phyloP scores from a whole-genome alignment of 2,797 vertebrate genomes.

The Apogon hyalosoma region DNA sequence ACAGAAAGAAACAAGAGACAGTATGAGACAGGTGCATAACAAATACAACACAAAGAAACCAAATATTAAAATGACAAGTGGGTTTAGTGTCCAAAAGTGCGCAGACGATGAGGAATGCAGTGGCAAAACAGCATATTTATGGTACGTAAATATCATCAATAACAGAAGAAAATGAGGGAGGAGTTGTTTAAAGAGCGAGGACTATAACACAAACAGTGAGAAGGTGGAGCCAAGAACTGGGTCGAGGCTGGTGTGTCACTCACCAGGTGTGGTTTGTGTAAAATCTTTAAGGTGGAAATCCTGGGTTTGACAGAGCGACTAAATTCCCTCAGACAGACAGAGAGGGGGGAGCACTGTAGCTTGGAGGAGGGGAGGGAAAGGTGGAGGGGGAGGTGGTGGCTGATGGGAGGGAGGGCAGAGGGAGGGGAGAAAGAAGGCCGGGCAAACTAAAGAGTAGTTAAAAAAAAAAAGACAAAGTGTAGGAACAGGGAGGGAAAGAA shows the following conservation, averaged over 20 bases:
- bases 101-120: background rate
- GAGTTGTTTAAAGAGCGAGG: background rate
- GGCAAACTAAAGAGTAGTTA: constrained; percentile 36
- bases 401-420: constrained; percentile 37
- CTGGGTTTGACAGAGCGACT: constrained; percentile 81
- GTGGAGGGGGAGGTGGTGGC: constrained; percentile 55
- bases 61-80: constrained; percentile 6
- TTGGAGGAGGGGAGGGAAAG: constrained; percentile 77
- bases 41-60: constrained; percentile 23
- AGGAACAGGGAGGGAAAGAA: constrained; percentile 11
- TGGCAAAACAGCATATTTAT: background rate
- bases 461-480: constrained; percentile 7
- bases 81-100: background rate
- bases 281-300: constrained; percentile 80
- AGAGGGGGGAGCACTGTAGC: constrained; percentile 77
- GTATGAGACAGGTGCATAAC: constrained; percentile 24
- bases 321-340: constrained; percentile 81
- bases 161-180: background rate
- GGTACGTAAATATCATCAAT: background rate
- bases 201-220: background rate
- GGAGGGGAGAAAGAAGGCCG: constrained; percentile 68
- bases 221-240: background rate
- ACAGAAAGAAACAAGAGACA: constrained; percentile 46
- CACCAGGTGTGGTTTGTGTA: constrained; percentile 56
- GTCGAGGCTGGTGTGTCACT: constrained; percentile 29